Percentiles rank a stretch among this genome's conserved stretches.
Evolutionary conservation across 2,113 vertebrate species (phyloP).

Genomic region (Varanus salvator): DNA sequence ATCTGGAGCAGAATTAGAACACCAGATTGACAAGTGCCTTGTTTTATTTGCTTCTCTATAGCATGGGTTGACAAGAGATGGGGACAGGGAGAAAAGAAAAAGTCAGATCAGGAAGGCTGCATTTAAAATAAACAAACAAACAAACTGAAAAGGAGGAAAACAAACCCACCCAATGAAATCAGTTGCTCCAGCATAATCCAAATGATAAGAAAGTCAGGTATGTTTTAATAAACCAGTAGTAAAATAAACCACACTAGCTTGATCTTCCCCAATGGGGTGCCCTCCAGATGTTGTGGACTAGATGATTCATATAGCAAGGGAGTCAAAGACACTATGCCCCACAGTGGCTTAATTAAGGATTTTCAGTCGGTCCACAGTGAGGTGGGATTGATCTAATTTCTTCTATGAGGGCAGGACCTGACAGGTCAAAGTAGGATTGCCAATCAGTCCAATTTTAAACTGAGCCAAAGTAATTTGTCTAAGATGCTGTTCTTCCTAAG

Average conservation of each 20-base stretch:
- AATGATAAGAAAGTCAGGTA: neutral
- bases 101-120: neutral
- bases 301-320: neutral
- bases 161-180: neutral
- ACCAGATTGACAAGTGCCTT: neutral
- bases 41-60: neutral
- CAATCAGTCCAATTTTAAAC: neutral
- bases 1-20: neutral
- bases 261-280: too few species aligned
- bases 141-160: neutral
- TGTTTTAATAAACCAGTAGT: neutral
- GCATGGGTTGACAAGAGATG: neutral
- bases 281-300: neutral
- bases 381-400: neutral
- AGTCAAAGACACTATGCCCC: neutral
- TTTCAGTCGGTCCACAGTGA: neutral
- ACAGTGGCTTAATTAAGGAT: neutral
- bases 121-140: neutral
- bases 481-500: neutral
- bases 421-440: too few species aligned
- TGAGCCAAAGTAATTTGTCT: neutral
- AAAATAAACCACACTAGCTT: neutral
- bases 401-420: neutral
- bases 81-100: neutral
- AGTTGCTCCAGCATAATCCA: neutral